Percentiles rank a stretch among this genome's conserved stretches.
These are phyloP conservation scores for Wasmannia auropunctata DNA, from an alignment of 1,140 invertebrate genomes.

Conservation along the genomic window DNA sequence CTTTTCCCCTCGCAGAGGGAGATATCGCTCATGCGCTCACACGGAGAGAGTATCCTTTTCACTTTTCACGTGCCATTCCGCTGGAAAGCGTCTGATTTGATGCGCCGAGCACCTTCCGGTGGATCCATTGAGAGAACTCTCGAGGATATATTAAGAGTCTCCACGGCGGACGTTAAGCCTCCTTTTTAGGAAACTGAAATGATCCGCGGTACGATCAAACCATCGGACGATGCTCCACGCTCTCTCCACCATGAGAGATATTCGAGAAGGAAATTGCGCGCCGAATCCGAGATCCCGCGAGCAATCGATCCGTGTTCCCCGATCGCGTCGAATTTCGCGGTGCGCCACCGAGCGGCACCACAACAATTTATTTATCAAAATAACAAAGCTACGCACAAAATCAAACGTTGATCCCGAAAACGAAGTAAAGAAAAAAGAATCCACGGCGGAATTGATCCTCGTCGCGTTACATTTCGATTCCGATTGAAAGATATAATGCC, in stretches of 20 bases:
- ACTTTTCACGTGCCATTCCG: slow-evolving; percentile 33
- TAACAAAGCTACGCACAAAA: background rate
- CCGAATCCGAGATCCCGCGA: slow-evolving; percentile 12
- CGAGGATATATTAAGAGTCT: slow-evolving; percentile 65
- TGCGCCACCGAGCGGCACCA: background rate
- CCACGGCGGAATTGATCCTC: slow-evolving; percentile 1
- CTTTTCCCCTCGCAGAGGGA: background rate
- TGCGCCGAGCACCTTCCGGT: slow-evolving; percentile 53
- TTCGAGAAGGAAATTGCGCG: slow-evolving; percentile 36
- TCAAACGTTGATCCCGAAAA: background rate
- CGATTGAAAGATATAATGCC: background rate
- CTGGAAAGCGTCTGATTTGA: slow-evolving; percentile 69
- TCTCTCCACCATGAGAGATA: background rate
- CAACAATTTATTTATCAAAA: slow-evolving; percentile 9
- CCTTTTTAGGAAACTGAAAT: slow-evolving; percentile 57
- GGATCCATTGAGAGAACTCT: slow-evolving; percentile 50
- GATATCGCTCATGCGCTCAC: background rate
- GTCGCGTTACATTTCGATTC: background rate
- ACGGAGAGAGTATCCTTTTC: slow-evolving; percentile 26
- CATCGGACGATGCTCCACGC: background rate
- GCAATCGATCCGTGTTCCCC: background rate
- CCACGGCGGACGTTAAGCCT: background rate
- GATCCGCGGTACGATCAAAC: slow-evolving; percentile 49
- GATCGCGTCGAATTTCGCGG: background rate
- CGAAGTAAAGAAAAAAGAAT: background rate